Percentiles rank a stretch among this genome's conserved stretches.
Conservation (phyloP, 2,797 vertebrate genomes). For the Pyrrhura leucotis region DNA sequence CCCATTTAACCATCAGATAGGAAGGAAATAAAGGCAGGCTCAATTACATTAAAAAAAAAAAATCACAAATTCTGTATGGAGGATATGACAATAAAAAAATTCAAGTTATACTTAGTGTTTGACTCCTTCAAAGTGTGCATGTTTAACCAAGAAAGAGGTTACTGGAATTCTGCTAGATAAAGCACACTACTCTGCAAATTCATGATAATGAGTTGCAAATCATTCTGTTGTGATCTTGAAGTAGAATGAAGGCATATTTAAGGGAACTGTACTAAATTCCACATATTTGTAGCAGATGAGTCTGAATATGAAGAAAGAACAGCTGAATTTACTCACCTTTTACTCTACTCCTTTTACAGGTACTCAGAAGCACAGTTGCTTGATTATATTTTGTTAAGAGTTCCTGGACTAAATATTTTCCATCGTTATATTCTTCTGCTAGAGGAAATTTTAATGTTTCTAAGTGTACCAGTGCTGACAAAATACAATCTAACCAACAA, state of each 20-base stretch:
- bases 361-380: constrained; percentile 67
- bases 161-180: neutral
- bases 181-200: neutral
- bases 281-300: neutral
- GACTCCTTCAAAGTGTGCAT: neutral
- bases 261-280: neutral
- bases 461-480: constrained; percentile 87
- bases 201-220: neutral
- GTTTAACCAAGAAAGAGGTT: neutral
- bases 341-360: constrained; percentile 38
- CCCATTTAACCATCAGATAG: neutral
- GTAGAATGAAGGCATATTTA: neutral
- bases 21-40: neutral
- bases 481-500: constrained; percentile 92
- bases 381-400: constrained; percentile 81
- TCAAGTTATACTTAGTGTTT: neutral
- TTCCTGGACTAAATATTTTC: constrained; percentile 75
- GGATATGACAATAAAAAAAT: neutral
- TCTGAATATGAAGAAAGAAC: neutral
- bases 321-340: constrained; percentile 69
- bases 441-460: constrained; percentile 71
- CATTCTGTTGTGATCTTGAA: neutral
- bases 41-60: neutral
- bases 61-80: neutral
- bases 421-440: neutral